Evolutionary conservation across 2,888 invertebrate species (phyloP), one percentile per base, ranked within the genome.

Genomic region (Acleris laterana): DNA sequence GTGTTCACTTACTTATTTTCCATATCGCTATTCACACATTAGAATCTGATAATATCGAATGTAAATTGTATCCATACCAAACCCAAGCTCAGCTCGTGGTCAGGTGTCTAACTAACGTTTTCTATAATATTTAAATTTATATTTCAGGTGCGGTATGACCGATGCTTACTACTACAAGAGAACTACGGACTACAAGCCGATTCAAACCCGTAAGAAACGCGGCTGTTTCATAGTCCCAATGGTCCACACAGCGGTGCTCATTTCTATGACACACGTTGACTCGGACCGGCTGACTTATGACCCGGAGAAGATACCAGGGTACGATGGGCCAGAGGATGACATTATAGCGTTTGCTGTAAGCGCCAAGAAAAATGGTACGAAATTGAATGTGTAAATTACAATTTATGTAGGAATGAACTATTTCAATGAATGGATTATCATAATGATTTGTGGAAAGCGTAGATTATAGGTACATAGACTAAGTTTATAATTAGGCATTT

Each of bases 311-410:
- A 76, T 96, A 0, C 76, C 79, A 3, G 80, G 88, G n/a, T 97
- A 96, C 75, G 85, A 94, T 61, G 97, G 98, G 0, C 97, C 98
- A 0, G 90, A 94, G 1, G 99, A 99, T 89, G 99, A 99, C 83
- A 97, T 99, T 58, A 98, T 99, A 71, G 94, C 96, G 0, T 98
- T 99, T 90, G 98, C 99, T 4, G 84, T 96, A 11, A 96, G 96
- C 53, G 97, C 98, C 1, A 95, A 95, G 77, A 91, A 89, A 68
- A 94, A 95, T 70, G 94, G 95, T 94, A 79, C 76, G 73, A n/a
- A 9, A 13, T 16, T 5, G n/a, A 48, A 53, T 2, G 1, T 51
- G 22, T 25, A 16, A 32, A 32, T 32, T 32, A 32, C 9, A 32
- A 32, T 32, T 32, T 9, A 9, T 4, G 9, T 32, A 32, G 32